Base-by-base conservation (phyloP, 2,797 vertebrate species). In the Streptopelia turtur region DNA sequence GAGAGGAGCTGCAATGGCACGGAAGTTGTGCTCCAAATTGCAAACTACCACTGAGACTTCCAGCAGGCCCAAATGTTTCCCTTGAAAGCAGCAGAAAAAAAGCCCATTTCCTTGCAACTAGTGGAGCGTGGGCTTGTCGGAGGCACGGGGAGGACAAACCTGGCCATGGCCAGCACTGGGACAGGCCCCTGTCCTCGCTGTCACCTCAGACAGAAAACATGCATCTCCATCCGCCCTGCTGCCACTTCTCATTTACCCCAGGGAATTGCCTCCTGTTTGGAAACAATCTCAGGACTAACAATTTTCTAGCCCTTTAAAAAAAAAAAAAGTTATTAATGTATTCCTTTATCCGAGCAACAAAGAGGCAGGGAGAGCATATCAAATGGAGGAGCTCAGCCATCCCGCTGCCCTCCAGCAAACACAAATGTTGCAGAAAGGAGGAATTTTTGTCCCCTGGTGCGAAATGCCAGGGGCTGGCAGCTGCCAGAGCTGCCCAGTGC, bases 171-270 rank as follows among this genome's bases (percentile, higher is more conserved):
- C 5, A 2, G 35, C 30, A 6, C 8, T 23, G 55, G 45, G 30
- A 30, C 35, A 30, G 12, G 5, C 8, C 25, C 31, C 31, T 2
- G 0, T 2, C 0, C 28, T 53, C 72, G 13, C n/a, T 3, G 1
- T 23, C 72, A 53, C 17, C 27, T 4, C 3, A 6, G 24, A 14
- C 49, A 47, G 74, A 47, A 24, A 69, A 18, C 31, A 57, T 25
- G 22, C 43, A 16, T 17, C 31, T 22, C 43, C 35, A 3, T 50
- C 37, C 12, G 8, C 8, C 35, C 35, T 1, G 1, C 20, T 60
- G n/a, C 47, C 0, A 0, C 43, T 50, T 43, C 65, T 47, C 27
- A 15, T 57, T 43, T 57, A 35, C 22, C 10, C 37, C 45, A 18
- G 68, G 43, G 52, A 65, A 31, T 9, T n/a, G 35, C 30, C 9